A percentile compares a stretch with the other conserved stretches of the same genome.
phyloP scores from a whole-genome alignment of 2,888 invertebrate genomes.

The Dusona sp. region DNA sequence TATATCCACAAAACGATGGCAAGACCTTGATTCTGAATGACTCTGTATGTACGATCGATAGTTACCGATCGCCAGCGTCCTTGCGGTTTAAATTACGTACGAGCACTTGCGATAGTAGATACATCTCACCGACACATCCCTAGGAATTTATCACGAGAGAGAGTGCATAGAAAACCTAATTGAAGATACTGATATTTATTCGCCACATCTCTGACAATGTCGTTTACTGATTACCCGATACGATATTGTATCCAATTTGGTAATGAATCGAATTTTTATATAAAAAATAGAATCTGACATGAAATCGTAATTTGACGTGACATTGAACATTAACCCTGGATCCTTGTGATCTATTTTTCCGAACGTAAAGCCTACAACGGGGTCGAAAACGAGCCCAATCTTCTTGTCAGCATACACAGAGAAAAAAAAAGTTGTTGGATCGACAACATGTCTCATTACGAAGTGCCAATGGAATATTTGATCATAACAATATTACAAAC shows the following conservation, averaged over 20 bases:
- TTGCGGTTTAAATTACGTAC: slow-evolving; percentile 79
- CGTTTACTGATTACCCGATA: slow-evolving; percentile 6
- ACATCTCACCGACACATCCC: slow-evolving; percentile 48
- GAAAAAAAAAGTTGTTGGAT: too few species aligned
- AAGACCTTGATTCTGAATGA: slow-evolving; percentile 63
- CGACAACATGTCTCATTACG: too few species aligned
- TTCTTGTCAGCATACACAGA: too few species aligned
- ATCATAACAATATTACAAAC: too few species aligned
- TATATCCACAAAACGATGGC: slow-evolving; percentile 30
- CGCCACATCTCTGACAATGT: slow-evolving; percentile 64
- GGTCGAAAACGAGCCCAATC: too few species aligned
- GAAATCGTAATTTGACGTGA: too few species aligned
- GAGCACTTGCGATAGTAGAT: slow-evolving; percentile 69
- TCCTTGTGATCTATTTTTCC: too few species aligned
- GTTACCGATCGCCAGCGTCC: slow-evolving; percentile 73
- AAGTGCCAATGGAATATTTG: too few species aligned
- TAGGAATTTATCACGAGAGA: slow-evolving; percentile 31
- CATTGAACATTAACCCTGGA: too few species aligned
- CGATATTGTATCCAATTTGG: not conserved
- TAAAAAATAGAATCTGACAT: too few species aligned
- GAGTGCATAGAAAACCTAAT: slow-evolving; percentile 19
- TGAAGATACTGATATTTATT: slow-evolving; percentile 18
- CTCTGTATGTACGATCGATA: slow-evolving; percentile 66
- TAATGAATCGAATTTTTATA: too few species aligned
- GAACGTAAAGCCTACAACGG: too few species aligned